Conservation (phyloP, 2,888 invertebrate genomes). For the Pandemis heparana region DNA sequence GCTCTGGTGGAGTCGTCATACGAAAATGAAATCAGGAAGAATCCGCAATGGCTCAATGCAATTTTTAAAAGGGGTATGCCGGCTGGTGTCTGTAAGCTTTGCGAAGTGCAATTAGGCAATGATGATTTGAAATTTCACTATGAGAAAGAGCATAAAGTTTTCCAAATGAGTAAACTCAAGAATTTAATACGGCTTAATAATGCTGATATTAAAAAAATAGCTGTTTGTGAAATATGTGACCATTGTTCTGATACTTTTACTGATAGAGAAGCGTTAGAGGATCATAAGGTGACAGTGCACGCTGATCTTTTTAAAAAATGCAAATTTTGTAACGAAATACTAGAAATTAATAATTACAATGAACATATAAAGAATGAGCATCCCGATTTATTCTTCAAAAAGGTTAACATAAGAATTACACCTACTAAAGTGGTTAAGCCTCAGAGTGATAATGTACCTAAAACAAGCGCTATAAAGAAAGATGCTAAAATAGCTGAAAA, state of each 20-base stretch:
- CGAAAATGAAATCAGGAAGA: neutral
- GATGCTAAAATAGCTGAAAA: neutral
- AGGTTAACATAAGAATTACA: neutral
- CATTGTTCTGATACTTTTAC: neutral
- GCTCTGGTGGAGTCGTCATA: slow-evolving; percentile 9
- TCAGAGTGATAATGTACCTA: neutral
- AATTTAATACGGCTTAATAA: neutral
- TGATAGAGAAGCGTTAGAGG: neutral
- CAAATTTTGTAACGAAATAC: slow-evolving; percentile 4
- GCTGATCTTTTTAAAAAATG: neutral
- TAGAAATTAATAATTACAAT: slow-evolving; percentile 1
- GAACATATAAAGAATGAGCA: slow-evolving; percentile 5
- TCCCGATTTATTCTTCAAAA: neutral
- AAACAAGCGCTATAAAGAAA: neutral
- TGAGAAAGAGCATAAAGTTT: slow-evolving; percentile 6
- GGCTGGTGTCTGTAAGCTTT: slow-evolving; percentile 5
- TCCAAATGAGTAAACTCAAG: neutral
- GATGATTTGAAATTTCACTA: slow-evolving; percentile 9
- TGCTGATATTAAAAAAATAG: neutral
- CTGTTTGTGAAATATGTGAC: neutral
- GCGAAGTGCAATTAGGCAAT: neutral
- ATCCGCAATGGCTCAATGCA: slow-evolving; percentile 1
- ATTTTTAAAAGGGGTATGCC: neutral
- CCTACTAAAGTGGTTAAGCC: neutral
- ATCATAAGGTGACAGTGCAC: neutral